Conservation (phyloP, 2,113 vertebrate genomes). For the Colistium nudipinnis region DNA sequence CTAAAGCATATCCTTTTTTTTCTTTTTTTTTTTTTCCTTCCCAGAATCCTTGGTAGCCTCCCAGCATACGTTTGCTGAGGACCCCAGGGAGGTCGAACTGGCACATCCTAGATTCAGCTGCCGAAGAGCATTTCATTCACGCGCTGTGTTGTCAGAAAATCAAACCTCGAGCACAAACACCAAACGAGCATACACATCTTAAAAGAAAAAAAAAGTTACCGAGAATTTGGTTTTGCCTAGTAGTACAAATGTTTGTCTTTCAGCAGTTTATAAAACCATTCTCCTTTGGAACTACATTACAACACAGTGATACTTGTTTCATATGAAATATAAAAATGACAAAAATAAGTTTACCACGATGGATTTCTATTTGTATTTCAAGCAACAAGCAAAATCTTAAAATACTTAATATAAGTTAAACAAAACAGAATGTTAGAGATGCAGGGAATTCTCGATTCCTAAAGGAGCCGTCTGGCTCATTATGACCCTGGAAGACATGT, state of each 20-base stretch:
- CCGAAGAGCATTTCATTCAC: conserved; percentile 42
- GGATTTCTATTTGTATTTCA: conserved; percentile 10
- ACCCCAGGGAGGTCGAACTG: conserved; percentile 49
- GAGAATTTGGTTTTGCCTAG: conserved; percentile 4
- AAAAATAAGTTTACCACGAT: conserved; percentile 8
- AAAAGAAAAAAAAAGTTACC: conserved; percentile 15
- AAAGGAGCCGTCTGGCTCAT: too few species aligned
- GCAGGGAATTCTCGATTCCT: not conserved
- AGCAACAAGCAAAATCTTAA: not conserved
- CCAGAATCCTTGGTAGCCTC: conserved; percentile 34
- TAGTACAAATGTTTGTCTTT: conserved; percentile 26
- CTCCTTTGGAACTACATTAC: not conserved
- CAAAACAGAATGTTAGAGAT: not conserved
- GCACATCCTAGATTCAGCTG: conserved; percentile 48
- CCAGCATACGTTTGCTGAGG: conserved; percentile 37
- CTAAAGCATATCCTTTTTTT: conserved; percentile 22
- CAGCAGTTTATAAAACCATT: conserved; percentile 31
- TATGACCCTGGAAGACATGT: too few species aligned
- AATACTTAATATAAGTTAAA: too few species aligned
- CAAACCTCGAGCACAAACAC: conserved; percentile 42
- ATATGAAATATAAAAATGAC: conserved; percentile 12
- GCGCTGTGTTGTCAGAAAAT: conserved; percentile 46
- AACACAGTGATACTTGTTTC: not conserved
- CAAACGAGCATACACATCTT: conserved; percentile 8
- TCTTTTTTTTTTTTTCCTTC: conserved; percentile 30